These are phyloP conservation scores for Zaprionus nigranus DNA, from an alignment of 1,140 invertebrate species.

Conservation along the genomic window DNA sequence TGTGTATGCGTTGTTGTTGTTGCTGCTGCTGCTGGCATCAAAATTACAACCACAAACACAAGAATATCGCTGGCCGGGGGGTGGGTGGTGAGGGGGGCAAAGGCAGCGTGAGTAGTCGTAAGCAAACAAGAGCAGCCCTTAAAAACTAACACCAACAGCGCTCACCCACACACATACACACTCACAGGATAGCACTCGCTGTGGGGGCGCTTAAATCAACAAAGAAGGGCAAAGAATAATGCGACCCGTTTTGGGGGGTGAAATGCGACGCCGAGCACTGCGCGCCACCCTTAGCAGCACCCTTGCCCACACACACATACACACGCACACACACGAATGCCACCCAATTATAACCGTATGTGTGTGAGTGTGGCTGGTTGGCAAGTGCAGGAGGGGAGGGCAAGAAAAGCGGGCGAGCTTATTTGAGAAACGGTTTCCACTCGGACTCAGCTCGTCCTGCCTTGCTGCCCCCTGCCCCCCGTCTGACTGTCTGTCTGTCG, in stretches of 20 bases:
- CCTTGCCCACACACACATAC: slow-evolving; percentile 50
- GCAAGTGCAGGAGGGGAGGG: not conserved
- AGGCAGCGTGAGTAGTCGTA: slow-evolving; percentile 13
- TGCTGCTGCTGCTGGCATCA: slow-evolving; percentile 43
- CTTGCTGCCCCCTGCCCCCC: not conserved
- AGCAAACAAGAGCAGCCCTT: slow-evolving; percentile 60
- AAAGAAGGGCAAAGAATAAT: slow-evolving; percentile 58
- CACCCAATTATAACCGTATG: slow-evolving; percentile 83
- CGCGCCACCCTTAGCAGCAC: slow-evolving; percentile 58
- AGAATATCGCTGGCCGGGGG: slow-evolving; percentile 40
- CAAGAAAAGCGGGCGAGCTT: slow-evolving; percentile 34
- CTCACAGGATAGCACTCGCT: slow-evolving; percentile 13
- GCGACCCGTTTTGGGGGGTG: slow-evolving; percentile 68
- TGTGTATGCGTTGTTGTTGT: slow-evolving; percentile 12
- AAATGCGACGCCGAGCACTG: slow-evolving; percentile 43
- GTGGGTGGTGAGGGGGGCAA: not conserved
- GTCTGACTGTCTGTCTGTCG: slow-evolving; percentile 28
- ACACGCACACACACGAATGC: slow-evolving; percentile 54
- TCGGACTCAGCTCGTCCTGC: not conserved
- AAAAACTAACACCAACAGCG: slow-evolving; percentile 23
- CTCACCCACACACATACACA: slow-evolving; percentile 16
- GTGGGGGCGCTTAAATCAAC: slow-evolving; percentile 67
- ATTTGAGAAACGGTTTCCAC: slow-evolving; percentile 49
- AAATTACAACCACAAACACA: slow-evolving; percentile 78
- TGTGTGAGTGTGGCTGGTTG: slow-evolving; percentile 15